Conservation (phyloP, 2,797 vertebrate species). For the Hypotaenidia okinawae region DNA sequence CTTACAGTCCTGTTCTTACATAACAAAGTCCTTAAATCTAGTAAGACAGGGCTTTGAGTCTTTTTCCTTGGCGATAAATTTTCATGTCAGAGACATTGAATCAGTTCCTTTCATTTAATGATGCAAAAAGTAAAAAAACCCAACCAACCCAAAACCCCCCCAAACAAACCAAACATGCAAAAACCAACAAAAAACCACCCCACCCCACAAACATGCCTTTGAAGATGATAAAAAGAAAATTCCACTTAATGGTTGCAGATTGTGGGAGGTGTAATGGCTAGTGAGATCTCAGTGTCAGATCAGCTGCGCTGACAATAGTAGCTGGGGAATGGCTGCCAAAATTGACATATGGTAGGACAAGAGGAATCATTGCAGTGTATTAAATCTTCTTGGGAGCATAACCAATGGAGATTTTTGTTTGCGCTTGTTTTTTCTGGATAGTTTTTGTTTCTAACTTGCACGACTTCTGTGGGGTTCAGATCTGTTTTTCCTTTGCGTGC, state of each 20-base stretch:
- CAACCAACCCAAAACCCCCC: too few relatives aligned
- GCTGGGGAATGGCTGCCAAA: background rate
- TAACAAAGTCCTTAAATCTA: background rate
- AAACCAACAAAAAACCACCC: too few relatives aligned
- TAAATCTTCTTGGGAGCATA: background rate
- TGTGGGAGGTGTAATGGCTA: background rate
- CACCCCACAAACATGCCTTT: background rate
- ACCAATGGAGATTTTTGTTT: background rate
- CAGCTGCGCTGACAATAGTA: background rate
- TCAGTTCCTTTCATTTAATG: background rate
- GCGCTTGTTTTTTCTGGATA: background rate
- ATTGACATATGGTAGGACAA: background rate
- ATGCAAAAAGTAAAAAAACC: background rate
- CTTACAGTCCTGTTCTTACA: background rate
- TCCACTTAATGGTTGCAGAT: background rate
- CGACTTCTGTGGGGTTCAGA: background rate
- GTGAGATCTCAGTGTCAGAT: background rate
- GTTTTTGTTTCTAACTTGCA: background rate
- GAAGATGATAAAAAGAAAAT: background rate
- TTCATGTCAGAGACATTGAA: background rate
- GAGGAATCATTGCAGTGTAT: background rate
- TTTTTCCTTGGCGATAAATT: background rate
- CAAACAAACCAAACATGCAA: too few relatives aligned
- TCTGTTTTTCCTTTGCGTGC: rapidly evolving
- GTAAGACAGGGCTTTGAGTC: background rate